A percentile compares a stretch with the other conserved stretches of the same genome.
Evolutionary conservation across 2,797 vertebrate species (phyloP).

Genomic region (Coilia nasus): DNA sequence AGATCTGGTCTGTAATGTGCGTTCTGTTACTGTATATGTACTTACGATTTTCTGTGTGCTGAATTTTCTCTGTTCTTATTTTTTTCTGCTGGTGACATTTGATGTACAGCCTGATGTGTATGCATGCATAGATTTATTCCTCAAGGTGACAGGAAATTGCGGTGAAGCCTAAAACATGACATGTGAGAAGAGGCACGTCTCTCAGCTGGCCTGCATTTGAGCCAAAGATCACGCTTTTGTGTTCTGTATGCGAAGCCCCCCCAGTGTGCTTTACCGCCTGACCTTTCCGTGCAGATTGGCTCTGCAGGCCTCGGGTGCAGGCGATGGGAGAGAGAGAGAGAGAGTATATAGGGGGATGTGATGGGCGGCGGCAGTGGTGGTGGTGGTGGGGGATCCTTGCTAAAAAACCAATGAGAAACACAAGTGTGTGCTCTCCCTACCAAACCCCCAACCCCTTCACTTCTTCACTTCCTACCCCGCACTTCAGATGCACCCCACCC

Average conservation of each 20-base stretch:
- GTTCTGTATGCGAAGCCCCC: slow-evolving; percentile 4
- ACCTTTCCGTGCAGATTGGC: slow-evolving; percentile 16
- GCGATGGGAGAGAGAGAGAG: not conserved
- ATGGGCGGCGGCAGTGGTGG: not conserved
- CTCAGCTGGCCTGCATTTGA: slow-evolving; percentile 6
- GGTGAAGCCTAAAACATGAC: not conserved
- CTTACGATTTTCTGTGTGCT: not conserved
- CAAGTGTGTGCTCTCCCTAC: slow-evolving; percentile 28
- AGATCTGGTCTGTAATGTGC: not conserved
- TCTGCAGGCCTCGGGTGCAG: not conserved
- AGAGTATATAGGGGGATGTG: not conserved
- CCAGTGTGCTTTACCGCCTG: not conserved
- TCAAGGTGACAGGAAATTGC: not conserved
- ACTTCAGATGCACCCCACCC: not conserved
- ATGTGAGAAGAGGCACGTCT: slow-evolving; percentile 20
- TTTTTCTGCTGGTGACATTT: not conserved
- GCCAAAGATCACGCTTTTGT: slow-evolving; percentile 7
- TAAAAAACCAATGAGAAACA: slow-evolving; percentile 47
- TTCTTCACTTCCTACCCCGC: no score
- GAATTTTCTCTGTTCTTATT: not conserved
- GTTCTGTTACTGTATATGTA: not conserved
- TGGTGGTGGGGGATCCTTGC: slow-evolving; percentile 25
- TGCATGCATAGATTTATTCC: not conserved
- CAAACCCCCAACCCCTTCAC: not conserved
- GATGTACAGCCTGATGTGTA: not conserved